A percentile compares a stretch with the other conserved stretches of the same genome.
Conservation (phyloP, 2,113 vertebrate species). For the Mellivora capensis region DNA sequence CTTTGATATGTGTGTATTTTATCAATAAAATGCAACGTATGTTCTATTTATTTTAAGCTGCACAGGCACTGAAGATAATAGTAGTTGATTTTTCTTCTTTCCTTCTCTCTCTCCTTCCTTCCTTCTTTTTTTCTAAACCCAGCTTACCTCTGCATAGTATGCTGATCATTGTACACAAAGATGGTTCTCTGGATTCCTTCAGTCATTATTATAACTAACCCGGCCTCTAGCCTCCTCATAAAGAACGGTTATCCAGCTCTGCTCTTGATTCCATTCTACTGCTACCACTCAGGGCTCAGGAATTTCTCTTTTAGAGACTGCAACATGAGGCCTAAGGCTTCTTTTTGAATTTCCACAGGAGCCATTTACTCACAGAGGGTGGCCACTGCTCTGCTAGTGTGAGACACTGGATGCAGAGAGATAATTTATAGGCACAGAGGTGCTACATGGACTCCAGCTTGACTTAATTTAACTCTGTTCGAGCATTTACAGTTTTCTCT, state of each 20-base stretch:
- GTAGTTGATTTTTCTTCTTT: neutral
- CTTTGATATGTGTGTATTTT: neutral
- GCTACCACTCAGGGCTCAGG: neutral
- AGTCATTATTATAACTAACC: neutral
- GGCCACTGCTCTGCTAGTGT: neutral
- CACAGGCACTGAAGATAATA: neutral
- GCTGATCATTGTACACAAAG: neutral
- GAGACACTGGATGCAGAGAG: neutral
- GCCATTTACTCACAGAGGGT: neutral
- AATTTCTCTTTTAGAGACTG: constrained; percentile 11
- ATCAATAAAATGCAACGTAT: neutral
- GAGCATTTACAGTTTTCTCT: neutral
- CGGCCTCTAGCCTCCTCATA: neutral
- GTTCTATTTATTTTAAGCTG: neutral
- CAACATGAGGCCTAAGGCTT: neutral
- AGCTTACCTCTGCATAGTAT: neutral
- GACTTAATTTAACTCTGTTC: constrained; percentile 36
- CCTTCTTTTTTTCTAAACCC: neutral
- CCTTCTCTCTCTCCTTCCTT: neutral
- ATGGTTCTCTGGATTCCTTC: neutral
- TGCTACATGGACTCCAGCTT: constrained; percentile 14
- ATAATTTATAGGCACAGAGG: neutral
- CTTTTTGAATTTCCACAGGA: neutral
- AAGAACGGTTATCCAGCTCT: neutral
- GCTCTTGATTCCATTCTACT: neutral